These are phyloP conservation scores for Microtus oregoni DNA, from an alignment of 2,113 vertebrate genomes.

Conservation along the genomic window DNA sequence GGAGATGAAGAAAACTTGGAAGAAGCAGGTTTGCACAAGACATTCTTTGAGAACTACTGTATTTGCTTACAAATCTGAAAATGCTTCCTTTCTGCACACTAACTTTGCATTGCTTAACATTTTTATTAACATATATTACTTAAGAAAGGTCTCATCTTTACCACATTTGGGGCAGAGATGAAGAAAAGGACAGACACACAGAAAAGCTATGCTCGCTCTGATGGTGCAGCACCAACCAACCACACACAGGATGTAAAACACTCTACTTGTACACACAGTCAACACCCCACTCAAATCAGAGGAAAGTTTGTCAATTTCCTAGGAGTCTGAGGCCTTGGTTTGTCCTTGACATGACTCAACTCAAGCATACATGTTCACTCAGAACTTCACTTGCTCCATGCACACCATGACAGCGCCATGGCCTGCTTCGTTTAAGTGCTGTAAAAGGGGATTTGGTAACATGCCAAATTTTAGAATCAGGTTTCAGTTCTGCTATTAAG, in stretches of 20 bases:
- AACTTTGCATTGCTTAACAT: neutral
- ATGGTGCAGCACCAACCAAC: neutral
- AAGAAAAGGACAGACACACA: neutral
- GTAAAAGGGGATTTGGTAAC: constrained; percentile 46
- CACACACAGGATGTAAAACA: neutral
- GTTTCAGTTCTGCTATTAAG: constrained; percentile 13
- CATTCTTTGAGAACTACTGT: neutral
- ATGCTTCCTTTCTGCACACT: neutral
- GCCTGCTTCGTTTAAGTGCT: neutral
- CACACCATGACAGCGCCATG: neutral
- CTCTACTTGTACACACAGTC: neutral
- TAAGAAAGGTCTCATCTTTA: neutral
- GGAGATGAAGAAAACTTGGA: neutral
- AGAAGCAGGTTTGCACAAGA: neutral
- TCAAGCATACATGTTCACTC: neutral
- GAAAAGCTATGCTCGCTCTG: neutral
- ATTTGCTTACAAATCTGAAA: neutral
- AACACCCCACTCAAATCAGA: neutral
- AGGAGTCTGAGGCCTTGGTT: neutral
- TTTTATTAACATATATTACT: neutral
- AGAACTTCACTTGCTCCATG: neutral
- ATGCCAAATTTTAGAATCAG: constrained; percentile 37
- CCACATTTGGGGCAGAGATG: neutral
- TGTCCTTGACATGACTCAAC: neutral
- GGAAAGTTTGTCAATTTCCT: neutral